A percentile compares a stretch with the other conserved stretches of the same genome.
Conservation (phyloP, 2,113 vertebrate genomes). For the Himantopus leucocephalus region DNA sequence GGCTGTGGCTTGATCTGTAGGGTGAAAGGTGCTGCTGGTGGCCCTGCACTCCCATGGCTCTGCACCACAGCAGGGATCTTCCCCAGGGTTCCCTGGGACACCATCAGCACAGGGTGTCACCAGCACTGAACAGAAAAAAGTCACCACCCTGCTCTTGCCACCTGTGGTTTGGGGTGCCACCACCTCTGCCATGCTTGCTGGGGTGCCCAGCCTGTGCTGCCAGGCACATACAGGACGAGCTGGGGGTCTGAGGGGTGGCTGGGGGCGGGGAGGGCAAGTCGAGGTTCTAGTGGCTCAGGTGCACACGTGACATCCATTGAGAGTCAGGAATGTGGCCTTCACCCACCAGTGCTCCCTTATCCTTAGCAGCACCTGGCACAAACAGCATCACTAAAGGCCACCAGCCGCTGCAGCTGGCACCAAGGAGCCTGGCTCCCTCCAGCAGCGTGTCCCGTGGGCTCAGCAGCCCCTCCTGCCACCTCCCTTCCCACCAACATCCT, state of each 20-base stretch:
- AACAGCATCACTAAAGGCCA: not conserved
- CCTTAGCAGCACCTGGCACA: not conserved
- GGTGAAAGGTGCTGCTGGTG: not conserved
- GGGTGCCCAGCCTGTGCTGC: not conserved
- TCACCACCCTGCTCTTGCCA: not conserved
- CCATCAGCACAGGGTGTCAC: not conserved
- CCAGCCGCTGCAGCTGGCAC: not conserved
- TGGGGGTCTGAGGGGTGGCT: not conserved
- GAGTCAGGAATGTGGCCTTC: not conserved
- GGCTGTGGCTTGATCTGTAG: not conserved
- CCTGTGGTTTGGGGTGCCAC: not conserved
- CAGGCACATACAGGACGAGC: accelerated
- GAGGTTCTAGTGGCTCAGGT: not conserved
- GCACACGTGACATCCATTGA: accelerated
- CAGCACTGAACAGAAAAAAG: not conserved
- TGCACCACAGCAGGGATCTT: accelerated
- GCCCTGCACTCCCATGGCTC: accelerated
- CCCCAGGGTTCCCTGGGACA: not conserved
- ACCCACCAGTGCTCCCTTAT: accelerated
- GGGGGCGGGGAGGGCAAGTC: no score
- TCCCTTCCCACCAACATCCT: not conserved
- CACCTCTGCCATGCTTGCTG: not conserved
- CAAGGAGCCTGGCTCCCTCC: not conserved
- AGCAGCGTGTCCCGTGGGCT: not conserved
- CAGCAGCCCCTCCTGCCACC: not conserved